Conservation (phyloP, 2,888 invertebrate species). For the Mesochorus sp. region DNA sequence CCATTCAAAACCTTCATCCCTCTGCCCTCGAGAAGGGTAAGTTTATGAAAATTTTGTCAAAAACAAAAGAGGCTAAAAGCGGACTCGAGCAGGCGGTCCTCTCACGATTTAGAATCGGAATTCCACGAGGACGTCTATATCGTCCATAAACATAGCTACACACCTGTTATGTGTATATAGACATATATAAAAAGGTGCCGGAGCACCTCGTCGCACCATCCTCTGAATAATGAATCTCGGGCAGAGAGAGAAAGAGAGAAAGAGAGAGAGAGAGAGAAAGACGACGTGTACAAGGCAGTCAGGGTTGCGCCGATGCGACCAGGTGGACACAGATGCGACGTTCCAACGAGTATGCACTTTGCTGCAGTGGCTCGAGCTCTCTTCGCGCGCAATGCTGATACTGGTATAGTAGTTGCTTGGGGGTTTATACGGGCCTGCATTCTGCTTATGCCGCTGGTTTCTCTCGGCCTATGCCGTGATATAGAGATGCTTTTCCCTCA, state of each 20-base stretch:
- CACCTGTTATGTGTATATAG: background rate
- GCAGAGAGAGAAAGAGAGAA: background rate
- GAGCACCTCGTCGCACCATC: conserved; percentile 46
- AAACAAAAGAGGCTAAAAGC: no score
- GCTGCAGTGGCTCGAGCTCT: conserved; percentile 60
- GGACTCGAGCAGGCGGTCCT: no score
- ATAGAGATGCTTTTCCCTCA: no score
- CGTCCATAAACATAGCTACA: background rate
- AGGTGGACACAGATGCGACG: conserved; percentile 63
- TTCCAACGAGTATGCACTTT: conserved; percentile 62
- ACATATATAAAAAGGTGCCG: conserved; percentile 24
- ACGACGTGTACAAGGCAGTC: background rate
- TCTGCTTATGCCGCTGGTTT: background rate
- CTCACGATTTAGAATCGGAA: no score
- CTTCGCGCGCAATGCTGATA: conserved; percentile 57
- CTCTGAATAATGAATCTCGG: conserved; percentile 60
- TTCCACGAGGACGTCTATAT: no score
- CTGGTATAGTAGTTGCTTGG: background rate
- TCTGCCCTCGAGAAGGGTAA: no score
- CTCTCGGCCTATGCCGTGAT: no score
- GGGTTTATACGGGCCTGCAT: background rate
- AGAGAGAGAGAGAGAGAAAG: conserved; percentile 6
- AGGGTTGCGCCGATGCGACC: conserved; percentile 54
- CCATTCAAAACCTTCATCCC: no score
- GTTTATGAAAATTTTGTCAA: no score